Evolutionary conservation across 64 coral and sea anemone genomes (phyloP).

Genomic region (Montipora capricornis): DNA sequence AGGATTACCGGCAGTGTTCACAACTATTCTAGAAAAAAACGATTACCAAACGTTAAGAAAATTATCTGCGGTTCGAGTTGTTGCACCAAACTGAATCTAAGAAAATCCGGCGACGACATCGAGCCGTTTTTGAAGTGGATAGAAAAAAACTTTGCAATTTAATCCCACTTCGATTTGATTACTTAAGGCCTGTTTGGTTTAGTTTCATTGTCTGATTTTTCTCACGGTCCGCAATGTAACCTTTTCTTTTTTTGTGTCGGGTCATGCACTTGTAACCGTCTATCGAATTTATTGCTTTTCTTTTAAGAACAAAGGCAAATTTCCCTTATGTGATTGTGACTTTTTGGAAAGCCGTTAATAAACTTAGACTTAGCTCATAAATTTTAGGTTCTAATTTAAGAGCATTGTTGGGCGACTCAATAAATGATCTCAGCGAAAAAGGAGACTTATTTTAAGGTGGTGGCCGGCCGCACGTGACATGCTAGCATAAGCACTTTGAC

Average conservation of each 20-base stretch:
- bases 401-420: too few relatives aligned
- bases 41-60: not conserved
- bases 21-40: not conserved
- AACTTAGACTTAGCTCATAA: not conserved
- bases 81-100: not conserved
- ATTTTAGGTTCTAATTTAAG: not conserved
- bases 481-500: too few relatives aligned
- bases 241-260: not conserved
- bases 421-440: not conserved
- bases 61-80: not conserved
- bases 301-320: not conserved
- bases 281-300: not conserved
- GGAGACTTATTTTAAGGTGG: not conserved
- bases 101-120: not conserved
- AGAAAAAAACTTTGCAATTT: not conserved
- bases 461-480: too few relatives aligned
- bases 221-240: conserved; percentile 15
- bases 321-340: not conserved
- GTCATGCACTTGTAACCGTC: not conserved
- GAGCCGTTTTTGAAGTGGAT: not conserved
- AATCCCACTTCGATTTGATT: not conserved
- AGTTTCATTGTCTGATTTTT: conserved; percentile 11
- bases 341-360: not conserved
- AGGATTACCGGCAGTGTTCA: not conserved
- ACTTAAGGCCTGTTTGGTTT: not conserved